phyloP scores from a whole-genome alignment of 1,140 invertebrate species.

The Zophobas morio region DNA sequence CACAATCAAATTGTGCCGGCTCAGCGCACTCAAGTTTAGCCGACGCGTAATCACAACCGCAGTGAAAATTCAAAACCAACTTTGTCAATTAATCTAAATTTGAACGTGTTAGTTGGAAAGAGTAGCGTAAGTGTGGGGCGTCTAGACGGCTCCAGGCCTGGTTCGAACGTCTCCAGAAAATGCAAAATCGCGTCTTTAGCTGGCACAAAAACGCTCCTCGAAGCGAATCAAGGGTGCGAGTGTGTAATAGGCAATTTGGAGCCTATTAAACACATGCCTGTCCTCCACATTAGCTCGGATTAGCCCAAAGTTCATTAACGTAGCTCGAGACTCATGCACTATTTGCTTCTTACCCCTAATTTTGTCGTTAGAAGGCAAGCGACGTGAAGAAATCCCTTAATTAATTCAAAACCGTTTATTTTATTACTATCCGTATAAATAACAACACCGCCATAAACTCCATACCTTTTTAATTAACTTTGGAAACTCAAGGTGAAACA shows the following conservation, averaged over 20 bases:
- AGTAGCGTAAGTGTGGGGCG: no score
- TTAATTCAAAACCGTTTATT: slow-evolving; percentile 21
- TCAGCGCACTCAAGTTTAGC: no score
- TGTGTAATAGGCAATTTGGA: slow-evolving; percentile 24
- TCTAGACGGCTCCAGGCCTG: no score
- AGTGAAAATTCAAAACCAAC: no score
- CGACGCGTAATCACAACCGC: no score
- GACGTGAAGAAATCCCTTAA: slow-evolving; percentile 1
- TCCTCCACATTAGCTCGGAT: slow-evolving; percentile 30
- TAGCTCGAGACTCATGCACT: slow-evolving; percentile 5
- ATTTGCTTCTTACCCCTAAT: slow-evolving; percentile 11
- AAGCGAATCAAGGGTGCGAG: not conserved
- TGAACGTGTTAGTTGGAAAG: no score
- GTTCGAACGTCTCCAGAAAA: no score
- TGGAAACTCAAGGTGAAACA: not conserved
- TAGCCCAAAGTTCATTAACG: slow-evolving; percentile 33
- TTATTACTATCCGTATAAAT: slow-evolving; percentile 2
- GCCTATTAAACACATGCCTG: slow-evolving; percentile 35
- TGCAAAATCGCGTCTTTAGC: no score
- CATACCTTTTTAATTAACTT: slow-evolving; percentile 28
- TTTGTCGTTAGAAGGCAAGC: not conserved
- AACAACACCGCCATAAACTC: not conserved
- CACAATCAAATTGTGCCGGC: no score
- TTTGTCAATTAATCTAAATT: no score
- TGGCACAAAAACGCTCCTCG: not conserved